These are phyloP conservation scores for Caenorhabditis remanei DNA, from an alignment of 1,140 invertebrate species.

Conservation along the genomic window DNA sequence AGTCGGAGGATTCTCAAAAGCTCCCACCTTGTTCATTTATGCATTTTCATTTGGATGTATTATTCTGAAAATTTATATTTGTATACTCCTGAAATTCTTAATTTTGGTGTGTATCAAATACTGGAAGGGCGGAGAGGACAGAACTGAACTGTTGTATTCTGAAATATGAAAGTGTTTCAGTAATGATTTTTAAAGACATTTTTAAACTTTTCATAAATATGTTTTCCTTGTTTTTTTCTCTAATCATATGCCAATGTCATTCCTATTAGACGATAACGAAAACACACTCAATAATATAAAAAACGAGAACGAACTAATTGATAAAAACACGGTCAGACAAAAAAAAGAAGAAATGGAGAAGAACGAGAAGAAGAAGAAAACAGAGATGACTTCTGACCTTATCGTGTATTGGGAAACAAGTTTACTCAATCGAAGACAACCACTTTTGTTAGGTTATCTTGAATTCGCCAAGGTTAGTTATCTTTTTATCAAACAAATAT, in stretches of 20 bases:
- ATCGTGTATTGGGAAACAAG: constrained; percentile 25
- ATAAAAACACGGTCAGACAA: background rate
- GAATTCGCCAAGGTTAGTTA: background rate
- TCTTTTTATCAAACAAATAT: background rate
- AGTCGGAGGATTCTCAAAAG: background rate
- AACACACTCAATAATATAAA: background rate
- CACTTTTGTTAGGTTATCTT: background rate
- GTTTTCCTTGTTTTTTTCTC: background rate
- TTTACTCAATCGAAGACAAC: background rate
- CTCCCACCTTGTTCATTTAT: background rate
- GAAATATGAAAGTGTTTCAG: background rate
- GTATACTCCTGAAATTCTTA: background rate
- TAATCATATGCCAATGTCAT: background rate
- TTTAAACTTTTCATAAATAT: background rate
- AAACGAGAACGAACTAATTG: background rate
- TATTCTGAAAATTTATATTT: background rate
- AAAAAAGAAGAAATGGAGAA: background rate
- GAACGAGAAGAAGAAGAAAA: background rate
- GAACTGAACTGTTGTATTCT: background rate
- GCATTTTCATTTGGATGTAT: background rate
- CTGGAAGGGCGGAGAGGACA: background rate
- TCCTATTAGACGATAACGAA: background rate
- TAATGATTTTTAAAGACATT: too few species aligned
- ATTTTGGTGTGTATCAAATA: background rate
- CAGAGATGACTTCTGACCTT: constrained; percentile 26